A percentile compares a stretch with the other conserved stretches of the same genome.
These are phyloP conservation scores for Noctua fimbriata DNA, from an alignment of 2,888 invertebrate genomes.

Conservation along the genomic window DNA sequence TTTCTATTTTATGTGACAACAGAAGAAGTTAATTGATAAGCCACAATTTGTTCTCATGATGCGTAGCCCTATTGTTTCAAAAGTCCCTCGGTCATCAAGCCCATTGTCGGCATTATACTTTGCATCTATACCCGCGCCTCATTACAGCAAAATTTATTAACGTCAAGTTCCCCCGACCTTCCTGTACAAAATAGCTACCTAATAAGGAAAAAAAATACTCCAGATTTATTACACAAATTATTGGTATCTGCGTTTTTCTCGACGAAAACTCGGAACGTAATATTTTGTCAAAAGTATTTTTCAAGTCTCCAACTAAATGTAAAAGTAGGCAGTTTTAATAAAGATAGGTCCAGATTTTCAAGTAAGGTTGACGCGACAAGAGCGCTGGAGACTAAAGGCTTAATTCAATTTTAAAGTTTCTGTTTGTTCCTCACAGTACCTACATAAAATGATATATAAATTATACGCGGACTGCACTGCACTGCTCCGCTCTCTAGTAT, in stretches of 20 bases:
- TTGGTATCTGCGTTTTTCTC: conserved; percentile 71
- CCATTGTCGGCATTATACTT: conserved; percentile 74
- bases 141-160: conserved; percentile 77
- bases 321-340: conserved; percentile 46
- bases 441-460: conserved; percentile 56
- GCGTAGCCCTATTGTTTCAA: conserved; percentile 55
- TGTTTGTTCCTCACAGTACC: conserved; percentile 68
- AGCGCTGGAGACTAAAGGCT: conserved; percentile 71
- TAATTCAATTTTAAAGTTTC: conserved; percentile 78
- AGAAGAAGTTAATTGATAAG: conserved; percentile 28
- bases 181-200: conserved; percentile 69
- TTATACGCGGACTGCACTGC: conserved; percentile 39
- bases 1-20: conserved; percentile 17
- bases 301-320: conserved; percentile 24
- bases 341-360: conserved; percentile 68
- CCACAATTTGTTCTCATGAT: conserved; percentile 57
- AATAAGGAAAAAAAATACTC: conserved; percentile 79
- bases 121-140: conserved; percentile 71
- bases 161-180: conserved; percentile 68
- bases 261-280: conserved; percentile 61
- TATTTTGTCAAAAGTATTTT: conserved; percentile 59
- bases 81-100: conserved; percentile 71
- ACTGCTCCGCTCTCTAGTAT: conserved; percentile 41
- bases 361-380: conserved; percentile 73
- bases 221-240: conserved; percentile 77